Evolutionary conservation across 2,888 invertebrate species (phyloP).

Genomic region (Orthosia incerta): DNA sequence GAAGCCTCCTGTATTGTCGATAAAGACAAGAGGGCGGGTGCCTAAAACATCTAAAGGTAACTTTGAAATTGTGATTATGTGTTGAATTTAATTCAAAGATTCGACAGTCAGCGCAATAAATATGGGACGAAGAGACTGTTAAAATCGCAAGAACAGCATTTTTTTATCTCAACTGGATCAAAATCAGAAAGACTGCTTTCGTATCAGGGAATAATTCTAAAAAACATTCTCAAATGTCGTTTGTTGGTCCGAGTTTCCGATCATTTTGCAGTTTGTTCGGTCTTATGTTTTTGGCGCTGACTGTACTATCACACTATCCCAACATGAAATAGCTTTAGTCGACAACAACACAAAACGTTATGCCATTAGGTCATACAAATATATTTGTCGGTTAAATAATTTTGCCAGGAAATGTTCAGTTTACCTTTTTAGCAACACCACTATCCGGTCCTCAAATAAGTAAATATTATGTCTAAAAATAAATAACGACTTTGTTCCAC

Average conservation of each 20-base stretch:
- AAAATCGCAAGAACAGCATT: too few species aligned
- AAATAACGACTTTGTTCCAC: constrained; percentile 67
- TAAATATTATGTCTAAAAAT: constrained; percentile 39
- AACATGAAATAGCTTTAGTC: background rate
- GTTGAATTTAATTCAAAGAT: background rate
- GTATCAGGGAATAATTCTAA: background rate
- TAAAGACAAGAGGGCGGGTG: constrained; percentile 96
- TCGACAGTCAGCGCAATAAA: background rate
- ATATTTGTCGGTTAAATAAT: constrained; percentile 27
- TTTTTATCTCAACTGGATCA: background rate
- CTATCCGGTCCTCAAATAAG: constrained; percentile 19
- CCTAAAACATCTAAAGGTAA: constrained; percentile 96
- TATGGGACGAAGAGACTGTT: background rate
- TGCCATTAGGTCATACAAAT: constrained; percentile 16
- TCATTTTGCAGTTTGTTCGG: background rate
- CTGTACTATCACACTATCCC: background rate
- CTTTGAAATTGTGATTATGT: background rate
- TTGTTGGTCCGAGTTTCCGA: too few species aligned
- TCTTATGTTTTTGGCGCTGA: background rate
- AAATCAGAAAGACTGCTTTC: background rate
- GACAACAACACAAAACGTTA: background rate
- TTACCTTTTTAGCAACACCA: constrained; percentile 17
- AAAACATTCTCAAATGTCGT: background rate
- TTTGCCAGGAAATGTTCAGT: constrained; percentile 30
- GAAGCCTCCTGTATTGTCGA: constrained; percentile 96